phyloP scores from a whole-genome alignment of 1,140 invertebrate species.

The Tetranychus urticae region DNA sequence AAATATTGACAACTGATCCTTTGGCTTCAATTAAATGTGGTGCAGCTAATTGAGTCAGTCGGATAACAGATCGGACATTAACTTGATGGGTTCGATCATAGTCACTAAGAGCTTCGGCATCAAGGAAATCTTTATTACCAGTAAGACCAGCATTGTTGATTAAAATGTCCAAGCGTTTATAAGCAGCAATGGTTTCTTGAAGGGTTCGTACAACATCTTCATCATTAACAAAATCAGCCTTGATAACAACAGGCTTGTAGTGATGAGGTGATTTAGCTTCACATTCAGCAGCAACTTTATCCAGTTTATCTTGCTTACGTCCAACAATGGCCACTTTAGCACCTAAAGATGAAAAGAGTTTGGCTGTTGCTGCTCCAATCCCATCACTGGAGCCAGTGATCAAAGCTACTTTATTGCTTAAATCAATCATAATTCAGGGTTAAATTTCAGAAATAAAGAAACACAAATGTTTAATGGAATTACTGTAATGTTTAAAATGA shows the following conservation, averaged over 20 bases:
- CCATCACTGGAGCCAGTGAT: slow-evolving; percentile 41
- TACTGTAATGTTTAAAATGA: no score
- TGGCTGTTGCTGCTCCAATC: slow-evolving; percentile 54
- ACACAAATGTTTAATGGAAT: no score
- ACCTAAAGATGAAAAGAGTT: slow-evolving; percentile 42
- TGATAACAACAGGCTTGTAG: not conserved
- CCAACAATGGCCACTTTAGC: slow-evolving; percentile 43
- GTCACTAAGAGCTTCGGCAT: not conserved
- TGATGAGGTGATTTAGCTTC: slow-evolving; percentile 22
- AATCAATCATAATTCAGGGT: not conserved
- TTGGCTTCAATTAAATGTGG: not conserved
- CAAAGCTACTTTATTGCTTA: not conserved
- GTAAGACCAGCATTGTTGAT: slow-evolving; percentile 2
- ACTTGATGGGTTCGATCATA: not conserved
- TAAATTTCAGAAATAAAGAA: no score
- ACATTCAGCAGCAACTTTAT: slow-evolving; percentile 36
- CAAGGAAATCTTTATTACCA: not conserved
- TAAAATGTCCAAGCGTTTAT: not conserved
- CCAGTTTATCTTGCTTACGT: slow-evolving; percentile 39
- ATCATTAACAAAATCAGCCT: not conserved
- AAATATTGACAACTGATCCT: slow-evolving; percentile 1
- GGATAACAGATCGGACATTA: not conserved
- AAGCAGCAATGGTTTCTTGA: not conserved
- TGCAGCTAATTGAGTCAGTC: not conserved
- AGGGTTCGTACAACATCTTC: not conserved